Base-by-base conservation (phyloP, 2,888 invertebrate genomes). In the Heliconius hortense region DNA sequence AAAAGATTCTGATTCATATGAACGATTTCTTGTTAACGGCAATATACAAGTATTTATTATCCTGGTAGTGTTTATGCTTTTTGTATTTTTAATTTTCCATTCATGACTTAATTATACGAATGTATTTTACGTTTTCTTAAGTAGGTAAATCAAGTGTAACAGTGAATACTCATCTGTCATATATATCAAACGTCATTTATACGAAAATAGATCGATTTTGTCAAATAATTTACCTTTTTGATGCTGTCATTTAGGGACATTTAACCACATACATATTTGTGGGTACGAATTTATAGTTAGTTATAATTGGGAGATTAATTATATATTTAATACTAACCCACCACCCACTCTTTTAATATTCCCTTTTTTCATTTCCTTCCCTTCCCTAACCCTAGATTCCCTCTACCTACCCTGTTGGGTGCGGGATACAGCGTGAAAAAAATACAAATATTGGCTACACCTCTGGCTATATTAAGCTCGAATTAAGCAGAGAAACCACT, bases 41-140 rank as follows among this genome's bases (percentile, higher is more conserved):
- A 28, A 26, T 53, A 26, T 67, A 24, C 4, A 21, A 48, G 1
- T 21, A 31, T 28, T 18, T 64, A 24, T 69, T 69, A 68, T 69
- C 69, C 69, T 69, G 21, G 53, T 69, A 69, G 56, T 31, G n/a
- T 53, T 56, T 31, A 69, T 31, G 11, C 26, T 24, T 69, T 69
- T 69, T 56, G 31, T 53, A 11, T 31, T 48, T 31, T n/a, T 56
- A 69, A 31, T 69, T 68, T 53, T 21, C 68, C 53, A 68, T 31
- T 10, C 2, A 68, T 53, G 28, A n/a, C 28, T 8, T 13, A 26
- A 26, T 60, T 26, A 15, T 7, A 60, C 26, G 15, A 26, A 60
- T 60, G 5, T 3, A n/a, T 56, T 60, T 48, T 35, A 8, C 31
- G 31, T 35, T 8, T 35, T 11, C 24, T 64, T 26, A 39, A 39